Evolutionary conservation across 37 sponge, comb jelly and placozoan species (phyloP).

Genomic region (Hormiphora californensis): DNA sequence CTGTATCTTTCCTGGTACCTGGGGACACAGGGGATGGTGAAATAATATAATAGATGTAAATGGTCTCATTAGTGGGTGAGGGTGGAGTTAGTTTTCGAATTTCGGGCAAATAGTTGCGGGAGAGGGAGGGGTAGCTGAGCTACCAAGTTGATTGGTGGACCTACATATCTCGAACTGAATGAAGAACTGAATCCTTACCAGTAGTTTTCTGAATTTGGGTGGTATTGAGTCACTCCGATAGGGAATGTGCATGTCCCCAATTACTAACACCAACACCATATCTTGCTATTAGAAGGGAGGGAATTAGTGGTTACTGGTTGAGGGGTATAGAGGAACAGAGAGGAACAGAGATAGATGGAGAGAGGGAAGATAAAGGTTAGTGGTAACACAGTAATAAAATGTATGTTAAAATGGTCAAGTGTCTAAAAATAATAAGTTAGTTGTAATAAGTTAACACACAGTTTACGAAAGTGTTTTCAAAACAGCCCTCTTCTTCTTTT

Average conservation of each 20-base stretch:
- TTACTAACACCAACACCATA: slow-evolving; percentile 92
- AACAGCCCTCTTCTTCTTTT: slow-evolving; percentile 46
- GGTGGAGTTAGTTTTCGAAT: slow-evolving; percentile 89
- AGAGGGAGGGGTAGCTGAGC: too few species aligned
- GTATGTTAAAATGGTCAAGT: too few species aligned
- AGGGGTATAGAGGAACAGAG: too few species aligned
- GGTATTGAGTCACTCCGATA: slow-evolving; percentile 81
- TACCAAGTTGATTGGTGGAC: not conserved
- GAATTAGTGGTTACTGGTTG: too few species aligned
- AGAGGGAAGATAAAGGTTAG: too few species aligned
- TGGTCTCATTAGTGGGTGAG: not conserved
- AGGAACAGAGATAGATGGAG: too few species aligned
- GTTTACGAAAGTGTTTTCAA: slow-evolving; percentile 4
- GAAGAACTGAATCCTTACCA: slow-evolving; percentile 62
- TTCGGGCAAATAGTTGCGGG: too few species aligned
- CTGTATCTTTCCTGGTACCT: slow-evolving; percentile 98
- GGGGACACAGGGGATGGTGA: not conserved
- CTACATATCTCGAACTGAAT: not conserved
- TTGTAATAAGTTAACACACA: not conserved
- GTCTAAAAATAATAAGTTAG: not conserved
- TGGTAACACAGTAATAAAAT: too few species aligned
- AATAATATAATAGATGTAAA: not conserved
- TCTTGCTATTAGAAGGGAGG: too few species aligned
- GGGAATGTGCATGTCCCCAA: slow-evolving; percentile 97
- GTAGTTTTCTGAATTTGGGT: slow-evolving; percentile 90